Base-by-base conservation (phyloP, 1,140 invertebrate species). In the Anastrepha ludens region DNA sequence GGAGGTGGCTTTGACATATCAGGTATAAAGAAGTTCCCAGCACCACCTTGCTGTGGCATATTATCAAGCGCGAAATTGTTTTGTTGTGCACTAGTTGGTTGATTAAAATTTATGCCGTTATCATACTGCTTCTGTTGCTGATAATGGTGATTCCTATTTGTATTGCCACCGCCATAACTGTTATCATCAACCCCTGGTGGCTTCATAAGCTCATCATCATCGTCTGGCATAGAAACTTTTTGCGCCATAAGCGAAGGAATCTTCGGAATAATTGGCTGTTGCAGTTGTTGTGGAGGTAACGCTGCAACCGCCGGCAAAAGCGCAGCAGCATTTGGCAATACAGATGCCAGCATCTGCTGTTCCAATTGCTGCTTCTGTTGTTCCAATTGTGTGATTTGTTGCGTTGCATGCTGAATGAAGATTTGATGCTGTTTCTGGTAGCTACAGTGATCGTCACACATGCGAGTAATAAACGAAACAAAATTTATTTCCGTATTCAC, bases 391-490 rank as follows among this genome's bases (percentile, higher is more conserved):
- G 98, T 97, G 90, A 98, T 97, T 93, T 98, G 97, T 91, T 98
- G 96, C 90, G 97, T 95, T 11, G 98, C 96, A 94, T 99, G 98
- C 70, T 96, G 95, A 7, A 98, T 96, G 93, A 99, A 99, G 6
- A 98, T 97, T 94, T 99, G 97, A 94, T 99, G 98, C 91, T 99
- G 98, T 64, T 97, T 96, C 94, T 98, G 97, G 92, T 97, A 97
- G 90, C 96, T 95, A 90, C 11, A 88, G 11, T 20, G 59, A 58
- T 55, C 6, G 6, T 6, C 50, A 55, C 50, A 55, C 50, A 55
- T 55, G 11, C 11, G 29, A 29, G 50, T 55, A 55, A 55, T 55
- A 55, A 11, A 55, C 11, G 50, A 55, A 15, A 62, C 4, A 62
- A 62, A 5, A 17, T 13, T 7, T 7, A 55, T 7, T 55, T 55